Evolutionary conservation across 2,797 vertebrate genomes (phyloP), one percentile per base, ranked within the genome.

Genomic region (Spizella passerina): DNA sequence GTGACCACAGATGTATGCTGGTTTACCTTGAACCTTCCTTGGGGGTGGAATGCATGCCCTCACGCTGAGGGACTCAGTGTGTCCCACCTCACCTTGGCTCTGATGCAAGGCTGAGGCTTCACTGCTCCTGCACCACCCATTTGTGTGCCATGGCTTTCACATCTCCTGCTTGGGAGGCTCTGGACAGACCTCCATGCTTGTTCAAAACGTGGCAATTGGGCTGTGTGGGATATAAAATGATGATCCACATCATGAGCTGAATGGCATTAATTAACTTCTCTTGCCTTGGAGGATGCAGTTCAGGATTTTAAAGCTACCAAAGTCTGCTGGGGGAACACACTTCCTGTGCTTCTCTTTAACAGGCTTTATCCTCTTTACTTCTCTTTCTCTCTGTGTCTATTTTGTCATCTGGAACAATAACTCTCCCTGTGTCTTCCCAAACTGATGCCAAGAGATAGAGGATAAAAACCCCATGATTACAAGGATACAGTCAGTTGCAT

Each of bases 21-120:
- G 11, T 43, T 17, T n/a, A 63, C 6, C 15, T 18, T 18, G n/a
- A 68, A 16, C 27, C 29, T 68, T 53, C n/a, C 23, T 7, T 1
- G 2, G 13, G 34, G 9, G 39, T 3, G 2, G 2, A 13, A 38
- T 3, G 19, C 12, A 44, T 6, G 6, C 18, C 38, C 34, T 65
- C 0, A 1, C 34, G 27, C 41, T 0, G 1, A 73, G 43, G 20
- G 30, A 65, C 47, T 23, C 2, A 0, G 4, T 10, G 27, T 5
- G 10, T 41, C 19, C 24, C 52, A 39, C 8, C 4, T 14, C 13
- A 12, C 22, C 18, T 21, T 12, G 24, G 23, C 71, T 69, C 55
- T 49, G 20, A 46, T 41, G 1, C 46, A 50, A 23, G 50, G 32
- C 50, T 49, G 68, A n/a, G 47, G 39, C 34, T 24, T 3, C 7